Evolutionary conservation across 2,888 invertebrate genomes (phyloP).

Genomic region (Campoletis raptor): DNA sequence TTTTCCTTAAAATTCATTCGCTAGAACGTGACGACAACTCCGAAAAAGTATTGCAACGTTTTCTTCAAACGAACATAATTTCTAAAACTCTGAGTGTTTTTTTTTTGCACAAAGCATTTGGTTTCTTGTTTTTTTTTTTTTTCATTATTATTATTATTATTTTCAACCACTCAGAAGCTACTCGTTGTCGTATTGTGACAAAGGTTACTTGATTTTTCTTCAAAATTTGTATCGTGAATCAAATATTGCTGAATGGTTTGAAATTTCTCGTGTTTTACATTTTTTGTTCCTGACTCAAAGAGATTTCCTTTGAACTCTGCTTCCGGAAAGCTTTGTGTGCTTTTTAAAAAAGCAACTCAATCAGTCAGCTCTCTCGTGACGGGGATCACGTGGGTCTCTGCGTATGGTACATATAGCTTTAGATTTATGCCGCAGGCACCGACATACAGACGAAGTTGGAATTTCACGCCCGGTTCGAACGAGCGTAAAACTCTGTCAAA

Average conservation of each 20-base stretch:
- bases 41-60: conserved; percentile 23
- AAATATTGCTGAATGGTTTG: background rate
- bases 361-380: background rate
- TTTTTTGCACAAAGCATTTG: conserved; percentile 29
- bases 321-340: background rate
- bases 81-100: conserved; percentile 13
- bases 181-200: background rate
- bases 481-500: background rate
- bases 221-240: background rate
- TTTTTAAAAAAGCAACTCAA: background rate
- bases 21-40: conserved; percentile 3
- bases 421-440: background rate
- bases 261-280: background rate
- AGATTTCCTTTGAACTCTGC: background rate
- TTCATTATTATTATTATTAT: background rate
- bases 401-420: background rate
- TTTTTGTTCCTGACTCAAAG: background rate
- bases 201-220: background rate
- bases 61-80: conserved; percentile 46
- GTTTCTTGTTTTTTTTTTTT: background rate
- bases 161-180: background rate
- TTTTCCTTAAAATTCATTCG: background rate
- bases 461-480: conserved; percentile 6
- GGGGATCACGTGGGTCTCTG: background rate
- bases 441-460: background rate